phyloP scores from a whole-genome alignment of 2,113 vertebrate species.

The Otis tarda region DNA sequence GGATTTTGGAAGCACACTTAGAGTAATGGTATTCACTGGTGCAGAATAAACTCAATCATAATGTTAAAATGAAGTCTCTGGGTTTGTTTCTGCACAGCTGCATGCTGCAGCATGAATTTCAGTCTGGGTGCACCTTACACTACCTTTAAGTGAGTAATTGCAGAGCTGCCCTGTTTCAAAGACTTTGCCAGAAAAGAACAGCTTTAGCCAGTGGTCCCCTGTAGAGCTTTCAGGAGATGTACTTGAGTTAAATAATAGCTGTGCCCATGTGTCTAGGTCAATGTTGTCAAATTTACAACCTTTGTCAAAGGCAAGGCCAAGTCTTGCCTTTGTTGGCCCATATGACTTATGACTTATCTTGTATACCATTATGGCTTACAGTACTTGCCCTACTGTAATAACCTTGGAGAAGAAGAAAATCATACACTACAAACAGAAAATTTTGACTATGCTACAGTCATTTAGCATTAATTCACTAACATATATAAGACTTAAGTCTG shows the following conservation, averaged over 20 bases:
- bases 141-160: background rate
- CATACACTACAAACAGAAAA: background rate
- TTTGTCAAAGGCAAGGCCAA: slow-evolving; percentile 38
- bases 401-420: background rate
- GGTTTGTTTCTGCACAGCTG: background rate
- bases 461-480: background rate
- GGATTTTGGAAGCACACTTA: background rate
- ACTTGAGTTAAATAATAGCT: slow-evolving; percentile 29
- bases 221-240: background rate
- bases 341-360: background rate
- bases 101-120: background rate
- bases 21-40: background rate
- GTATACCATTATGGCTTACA: background rate
- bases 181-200: background rate
- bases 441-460: background rate
- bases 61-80: background rate
- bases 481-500: background rate
- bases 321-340: background rate
- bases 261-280: slow-evolving; percentile 11
- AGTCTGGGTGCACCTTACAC: background rate
- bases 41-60: slow-evolving; percentile 31
- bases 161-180: background rate
- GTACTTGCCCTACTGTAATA: background rate
- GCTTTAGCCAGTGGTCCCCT: background rate
- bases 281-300: slow-evolving; percentile 22